phyloP scores from a whole-genome alignment of 2,113 vertebrate species.

The Erpornis zantholeuca region DNA sequence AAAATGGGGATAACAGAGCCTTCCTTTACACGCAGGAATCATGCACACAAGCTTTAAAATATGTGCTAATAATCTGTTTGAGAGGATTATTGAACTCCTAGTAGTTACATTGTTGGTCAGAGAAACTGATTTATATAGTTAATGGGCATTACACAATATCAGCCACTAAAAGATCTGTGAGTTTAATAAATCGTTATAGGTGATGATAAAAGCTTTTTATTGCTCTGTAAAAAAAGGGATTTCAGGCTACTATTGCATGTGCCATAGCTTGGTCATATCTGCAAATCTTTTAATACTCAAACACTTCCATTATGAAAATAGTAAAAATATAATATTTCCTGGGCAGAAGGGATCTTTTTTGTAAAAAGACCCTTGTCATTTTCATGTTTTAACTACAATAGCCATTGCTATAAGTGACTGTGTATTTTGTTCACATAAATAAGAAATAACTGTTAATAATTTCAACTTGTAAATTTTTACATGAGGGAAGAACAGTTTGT shows the following conservation, averaged over 20 bases:
- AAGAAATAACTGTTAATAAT: neutral
- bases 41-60: neutral
- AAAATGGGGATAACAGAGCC: neutral
- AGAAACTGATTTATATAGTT: neutral
- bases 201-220: neutral
- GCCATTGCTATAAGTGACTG: neutral
- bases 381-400: neutral
- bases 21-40: neutral
- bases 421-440: neutral
- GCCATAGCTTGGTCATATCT: neutral
- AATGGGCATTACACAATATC: neutral
- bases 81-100: neutral
- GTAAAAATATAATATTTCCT: neutral
- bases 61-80: neutral
- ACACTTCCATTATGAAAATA: neutral
- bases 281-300: neutral
- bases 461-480: neutral
- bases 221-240: neutral
- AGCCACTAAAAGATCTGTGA: neutral
- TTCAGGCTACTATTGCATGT: neutral
- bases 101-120: neutral
- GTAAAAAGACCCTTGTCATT: neutral
- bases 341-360: neutral
- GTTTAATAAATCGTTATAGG: neutral
- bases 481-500: neutral